Conservation (phyloP, 2,888 invertebrate genomes). For the Ornithoptera alexandrae region DNA sequence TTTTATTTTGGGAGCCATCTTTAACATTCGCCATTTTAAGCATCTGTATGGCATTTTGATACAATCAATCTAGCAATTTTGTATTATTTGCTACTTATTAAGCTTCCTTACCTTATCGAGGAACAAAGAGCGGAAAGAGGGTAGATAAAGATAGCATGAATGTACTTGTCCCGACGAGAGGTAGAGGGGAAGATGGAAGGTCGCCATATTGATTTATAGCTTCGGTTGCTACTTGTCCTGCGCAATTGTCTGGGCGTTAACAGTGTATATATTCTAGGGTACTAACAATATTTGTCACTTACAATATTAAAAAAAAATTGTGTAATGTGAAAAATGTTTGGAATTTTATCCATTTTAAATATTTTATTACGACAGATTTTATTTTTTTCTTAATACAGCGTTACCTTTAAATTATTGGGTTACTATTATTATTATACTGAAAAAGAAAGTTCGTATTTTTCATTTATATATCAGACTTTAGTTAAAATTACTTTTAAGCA, state of each 20-base stretch:
- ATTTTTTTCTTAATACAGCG: too few relatives aligned
- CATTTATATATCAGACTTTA: too few relatives aligned
- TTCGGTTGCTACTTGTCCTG: conserved; percentile 34
- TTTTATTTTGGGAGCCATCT: too few relatives aligned
- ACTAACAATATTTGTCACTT: not conserved
- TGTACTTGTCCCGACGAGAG: not conserved
- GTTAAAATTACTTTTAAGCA: too few relatives aligned
- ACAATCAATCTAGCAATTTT: not conserved
- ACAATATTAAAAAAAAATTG: not conserved
- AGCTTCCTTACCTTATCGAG: not conserved
- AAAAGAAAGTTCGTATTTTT: too few relatives aligned
- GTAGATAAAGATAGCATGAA: not conserved
- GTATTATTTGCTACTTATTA: too few relatives aligned
- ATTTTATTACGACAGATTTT: too few relatives aligned
- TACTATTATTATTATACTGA: too few relatives aligned
- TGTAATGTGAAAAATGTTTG: not conserved
- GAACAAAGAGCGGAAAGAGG: not conserved
- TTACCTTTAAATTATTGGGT: too few relatives aligned
- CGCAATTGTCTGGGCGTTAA: conserved; percentile 26
- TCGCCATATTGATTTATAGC: not conserved
- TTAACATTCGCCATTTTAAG: too few relatives aligned
- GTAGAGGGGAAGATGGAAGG: not conserved
- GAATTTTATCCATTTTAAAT: too few relatives aligned
- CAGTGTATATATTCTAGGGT: not conserved
- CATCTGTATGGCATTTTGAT: not conserved